A percentile compares a stretch with the other conserved stretches of the same genome.
phyloP scores from a whole-genome alignment of 2,888 invertebrate genomes.

The Chloroclysta siterata region DNA sequence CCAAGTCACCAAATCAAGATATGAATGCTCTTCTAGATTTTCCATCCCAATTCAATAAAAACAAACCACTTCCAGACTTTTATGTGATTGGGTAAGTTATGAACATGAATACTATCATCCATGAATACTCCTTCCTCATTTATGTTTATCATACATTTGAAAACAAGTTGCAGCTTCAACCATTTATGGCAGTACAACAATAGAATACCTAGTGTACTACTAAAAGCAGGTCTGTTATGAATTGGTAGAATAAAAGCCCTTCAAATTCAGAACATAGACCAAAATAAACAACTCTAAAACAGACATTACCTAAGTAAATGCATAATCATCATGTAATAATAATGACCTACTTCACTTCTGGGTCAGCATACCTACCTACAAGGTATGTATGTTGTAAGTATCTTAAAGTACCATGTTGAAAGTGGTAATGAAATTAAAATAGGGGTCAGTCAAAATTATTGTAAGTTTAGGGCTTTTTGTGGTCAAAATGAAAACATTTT shows the following conservation, averaged over 20 bases:
- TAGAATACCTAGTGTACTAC: no score
- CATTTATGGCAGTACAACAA: no score
- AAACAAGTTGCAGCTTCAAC: no score
- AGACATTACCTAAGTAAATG: neutral
- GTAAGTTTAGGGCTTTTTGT: no score
- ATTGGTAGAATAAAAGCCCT: neutral
- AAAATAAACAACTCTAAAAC: neutral
- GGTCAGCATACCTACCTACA: constrained; percentile 43
- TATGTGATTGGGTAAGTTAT: constrained; percentile 91
- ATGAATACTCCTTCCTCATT: neutral
- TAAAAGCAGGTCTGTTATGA: no score
- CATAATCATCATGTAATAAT: constrained; percentile 32
- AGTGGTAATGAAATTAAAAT: no score
- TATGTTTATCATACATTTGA: no score
- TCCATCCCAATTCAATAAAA: constrained; percentile 85
- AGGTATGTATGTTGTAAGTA: no score
- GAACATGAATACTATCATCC: neutral
- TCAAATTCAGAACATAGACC: neutral
- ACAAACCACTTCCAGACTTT: constrained; percentile 90
- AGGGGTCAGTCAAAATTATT: no score
- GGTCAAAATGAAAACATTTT: no score
- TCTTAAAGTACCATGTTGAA: no score
- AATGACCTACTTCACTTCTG: constrained; percentile 41
- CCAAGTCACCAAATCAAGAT: constrained; percentile 90
- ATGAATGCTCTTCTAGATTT: constrained; percentile 89